Evolutionary conservation across 2,113 vertebrate species (phyloP), one percentile per base, ranked within the genome.

Genomic region (Progne subis): DNA sequence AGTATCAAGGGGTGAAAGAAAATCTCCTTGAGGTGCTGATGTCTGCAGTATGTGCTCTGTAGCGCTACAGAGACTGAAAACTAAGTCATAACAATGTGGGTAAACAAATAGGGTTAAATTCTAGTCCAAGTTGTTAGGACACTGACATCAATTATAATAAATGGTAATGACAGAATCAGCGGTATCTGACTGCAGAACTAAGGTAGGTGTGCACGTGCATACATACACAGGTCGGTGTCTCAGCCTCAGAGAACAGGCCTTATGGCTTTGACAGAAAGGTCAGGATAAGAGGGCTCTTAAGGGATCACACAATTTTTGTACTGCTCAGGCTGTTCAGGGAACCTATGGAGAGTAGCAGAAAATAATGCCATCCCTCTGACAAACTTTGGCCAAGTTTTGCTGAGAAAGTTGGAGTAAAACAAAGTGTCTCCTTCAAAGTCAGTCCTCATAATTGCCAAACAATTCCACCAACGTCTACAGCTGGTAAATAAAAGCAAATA

Each of bases 401-500:
- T 78, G 43, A 74, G 28, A 89, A 94, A 86, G 55, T 6, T 8
- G 17, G 18, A 47, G 11, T 60, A 84, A 82, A 75, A 24, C 47
- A 46, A 67, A 95, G 53, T 29, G 8, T 41, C 76, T 72, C 86
- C 5, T 3, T 47, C 61, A 78, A 92, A 47, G 21, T 23, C 56
- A 24, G 29, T 56, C 72, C 41, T 50, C 44, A 4, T 68, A 90
- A 90, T 12, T 84, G 53, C 53, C 74, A 53, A n/a, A 78, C 47
- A 74, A 29, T 52, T 88, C 47, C 52, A 57, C 43, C 44, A 59
- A 41, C n/a, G 86, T 86, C 72, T 64, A 29, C 90, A 79, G 39
- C 65, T 32, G 65, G 84, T 70, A 91, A 93, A 86, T 26, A 79
- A 78, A 65, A 95, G 72, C 52, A 91, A 94, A 93, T 86, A 87